phyloP scores from a whole-genome alignment of 2,797 vertebrate species.

The Antrozous pallidus region DNA sequence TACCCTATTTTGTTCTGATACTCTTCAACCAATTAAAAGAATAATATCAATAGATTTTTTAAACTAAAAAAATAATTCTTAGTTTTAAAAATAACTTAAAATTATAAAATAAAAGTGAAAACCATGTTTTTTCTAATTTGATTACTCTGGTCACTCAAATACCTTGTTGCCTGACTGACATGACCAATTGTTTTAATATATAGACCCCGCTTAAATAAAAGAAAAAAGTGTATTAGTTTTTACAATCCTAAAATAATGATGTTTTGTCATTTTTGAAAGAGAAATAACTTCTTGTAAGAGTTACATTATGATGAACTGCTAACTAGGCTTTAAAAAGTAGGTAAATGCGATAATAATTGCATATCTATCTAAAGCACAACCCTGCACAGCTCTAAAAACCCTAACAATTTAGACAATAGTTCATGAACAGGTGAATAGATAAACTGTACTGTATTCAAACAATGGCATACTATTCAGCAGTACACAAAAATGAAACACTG shows the following conservation, averaged over 20 bases:
- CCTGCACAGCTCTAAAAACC: background rate
- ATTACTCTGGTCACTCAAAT: background rate
- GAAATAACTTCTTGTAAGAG: background rate
- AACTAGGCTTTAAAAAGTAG: background rate
- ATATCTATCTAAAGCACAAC: background rate
- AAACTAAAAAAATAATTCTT: slow-evolving; percentile 27
- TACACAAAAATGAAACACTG: background rate
- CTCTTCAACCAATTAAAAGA: slow-evolving; percentile 36
- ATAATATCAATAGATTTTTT: slow-evolving; percentile 37
- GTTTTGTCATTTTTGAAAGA: slow-evolving; percentile 4
- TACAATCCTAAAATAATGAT: background rate
- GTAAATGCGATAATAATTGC: background rate
- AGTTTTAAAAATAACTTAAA: slow-evolving; percentile 40
- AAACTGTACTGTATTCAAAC: background rate
- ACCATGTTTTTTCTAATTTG: slow-evolving; percentile 22
- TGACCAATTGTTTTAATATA: background rate
- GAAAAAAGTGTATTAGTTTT: background rate
- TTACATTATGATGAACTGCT: background rate
- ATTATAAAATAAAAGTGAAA: slow-evolving; percentile 39
- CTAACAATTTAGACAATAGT: background rate
- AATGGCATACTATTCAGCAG: background rate
- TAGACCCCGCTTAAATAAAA: background rate
- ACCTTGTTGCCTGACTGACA: background rate
- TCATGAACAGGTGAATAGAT: background rate
- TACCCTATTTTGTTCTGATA: background rate